These are phyloP conservation scores for Pandemis heparana DNA, from an alignment of 2,888 invertebrate genomes.

Conservation along the genomic window DNA sequence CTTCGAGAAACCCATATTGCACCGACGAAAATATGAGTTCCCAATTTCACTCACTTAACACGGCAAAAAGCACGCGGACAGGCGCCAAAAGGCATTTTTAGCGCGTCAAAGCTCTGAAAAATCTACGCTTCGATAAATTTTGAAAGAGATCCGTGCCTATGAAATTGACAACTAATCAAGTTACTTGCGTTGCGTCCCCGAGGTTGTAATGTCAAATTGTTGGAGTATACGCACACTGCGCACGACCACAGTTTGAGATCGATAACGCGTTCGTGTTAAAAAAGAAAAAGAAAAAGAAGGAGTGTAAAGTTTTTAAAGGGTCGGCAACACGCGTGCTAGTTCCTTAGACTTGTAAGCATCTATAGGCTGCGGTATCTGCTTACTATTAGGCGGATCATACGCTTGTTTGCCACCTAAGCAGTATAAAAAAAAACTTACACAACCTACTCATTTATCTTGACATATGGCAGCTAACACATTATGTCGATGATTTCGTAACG, in stretches of 20 bases:
- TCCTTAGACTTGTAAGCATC: no score
- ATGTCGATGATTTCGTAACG: no score
- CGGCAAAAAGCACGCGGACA: neutral
- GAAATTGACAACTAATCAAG: constrained; percentile 77
- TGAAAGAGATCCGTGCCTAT: constrained; percentile 58
- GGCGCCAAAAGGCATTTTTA: constrained; percentile 27
- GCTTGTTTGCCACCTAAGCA: no score
- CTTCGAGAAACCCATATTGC: neutral
- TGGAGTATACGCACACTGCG: constrained; percentile 30
- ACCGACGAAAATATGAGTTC: constrained; percentile 2
- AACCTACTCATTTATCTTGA: no score
- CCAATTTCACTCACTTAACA: constrained; percentile 19
- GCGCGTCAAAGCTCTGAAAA: constrained; percentile 29
- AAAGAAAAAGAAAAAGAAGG: no score
- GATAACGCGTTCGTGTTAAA: neutral
- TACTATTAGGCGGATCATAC: no score
- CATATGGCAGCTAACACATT: no score
- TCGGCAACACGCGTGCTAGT: no score
- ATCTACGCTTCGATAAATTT: constrained; percentile 49
- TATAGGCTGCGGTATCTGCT: no score
- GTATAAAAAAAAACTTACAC: no score
- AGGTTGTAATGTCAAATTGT: constrained; percentile 75
- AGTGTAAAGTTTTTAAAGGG: no score
- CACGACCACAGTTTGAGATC: neutral
- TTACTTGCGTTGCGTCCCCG: constrained; percentile 64